Evolutionary conservation across 2,888 invertebrate species (phyloP).

Genomic region (Xestia c-nigrum): DNA sequence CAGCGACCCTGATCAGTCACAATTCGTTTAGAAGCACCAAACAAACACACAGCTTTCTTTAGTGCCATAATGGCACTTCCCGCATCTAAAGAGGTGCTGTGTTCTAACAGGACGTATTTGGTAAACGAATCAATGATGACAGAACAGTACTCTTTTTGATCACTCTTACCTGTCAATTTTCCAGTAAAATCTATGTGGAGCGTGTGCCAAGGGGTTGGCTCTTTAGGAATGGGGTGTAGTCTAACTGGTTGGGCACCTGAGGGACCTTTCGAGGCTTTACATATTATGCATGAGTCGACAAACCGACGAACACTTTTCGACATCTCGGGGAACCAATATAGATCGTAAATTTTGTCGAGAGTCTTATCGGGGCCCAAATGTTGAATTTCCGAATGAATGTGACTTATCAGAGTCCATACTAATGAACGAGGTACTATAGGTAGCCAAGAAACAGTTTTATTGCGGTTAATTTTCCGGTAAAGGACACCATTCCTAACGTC

Average conservation of each 20-base stretch:
- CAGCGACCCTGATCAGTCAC: not conserved
- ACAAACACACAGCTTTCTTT: slow-evolving; percentile 2
- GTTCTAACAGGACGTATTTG: not conserved
- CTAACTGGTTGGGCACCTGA: not conserved
- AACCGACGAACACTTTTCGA: too few species aligned
- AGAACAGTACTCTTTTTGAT: slow-evolving; percentile 1
- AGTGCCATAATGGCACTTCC: not conserved
- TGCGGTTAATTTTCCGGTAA: too few species aligned
- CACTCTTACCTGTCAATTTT: not conserved
- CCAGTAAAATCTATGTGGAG: not conserved
- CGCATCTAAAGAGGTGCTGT: not conserved
- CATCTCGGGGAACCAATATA: too few species aligned
- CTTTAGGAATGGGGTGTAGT: not conserved
- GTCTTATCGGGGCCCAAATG: too few species aligned
- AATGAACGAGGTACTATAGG: too few species aligned
- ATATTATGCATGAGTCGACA: too few species aligned
- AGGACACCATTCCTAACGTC: too few species aligned
- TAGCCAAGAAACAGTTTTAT: too few species aligned
- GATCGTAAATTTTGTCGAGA: too few species aligned
- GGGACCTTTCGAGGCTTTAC: not conserved
- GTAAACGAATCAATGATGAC: not conserved
- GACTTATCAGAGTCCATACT: too few species aligned
- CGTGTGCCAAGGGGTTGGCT: not conserved
- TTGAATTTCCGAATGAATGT: too few species aligned
- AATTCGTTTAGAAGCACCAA: not conserved